Conservation (phyloP, 2,797 vertebrate species). For the Orestias chungarensis region DNA sequence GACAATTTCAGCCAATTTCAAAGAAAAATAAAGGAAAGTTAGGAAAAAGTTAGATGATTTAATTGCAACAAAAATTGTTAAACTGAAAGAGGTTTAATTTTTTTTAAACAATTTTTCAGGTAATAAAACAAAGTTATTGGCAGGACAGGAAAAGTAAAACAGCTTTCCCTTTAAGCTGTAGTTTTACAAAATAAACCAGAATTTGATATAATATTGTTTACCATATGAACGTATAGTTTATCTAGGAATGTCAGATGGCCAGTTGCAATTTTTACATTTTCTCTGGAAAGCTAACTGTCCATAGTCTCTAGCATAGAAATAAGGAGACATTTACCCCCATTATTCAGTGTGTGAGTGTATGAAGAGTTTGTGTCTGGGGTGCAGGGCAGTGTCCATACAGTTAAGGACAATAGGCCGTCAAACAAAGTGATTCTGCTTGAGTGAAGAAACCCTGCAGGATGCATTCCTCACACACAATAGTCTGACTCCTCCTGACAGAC, state of each 20-base stretch:
- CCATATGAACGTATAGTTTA: not conserved
- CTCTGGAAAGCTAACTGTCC: not conserved
- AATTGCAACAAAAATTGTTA: not conserved
- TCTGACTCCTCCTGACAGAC: not conserved
- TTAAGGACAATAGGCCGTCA: conserved; percentile 72
- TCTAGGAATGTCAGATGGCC: not conserved
- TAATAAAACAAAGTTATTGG: too few species aligned
- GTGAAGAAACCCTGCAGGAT: conserved; percentile 25
- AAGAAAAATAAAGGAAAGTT: not conserved
- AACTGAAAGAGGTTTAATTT: not conserved
- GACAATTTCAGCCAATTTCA: not conserved
- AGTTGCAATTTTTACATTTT: not conserved
- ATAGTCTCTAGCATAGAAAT: not conserved
- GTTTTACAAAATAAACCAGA: not conserved
- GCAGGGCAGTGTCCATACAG: conserved; percentile 37
- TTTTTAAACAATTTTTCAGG: too few species aligned
- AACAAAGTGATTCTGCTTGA: conserved; percentile 65
- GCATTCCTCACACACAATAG: conserved; percentile 43
- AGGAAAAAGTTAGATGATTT: not conserved
- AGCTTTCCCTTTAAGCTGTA: not conserved
- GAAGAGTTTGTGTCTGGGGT: conserved; percentile 41
- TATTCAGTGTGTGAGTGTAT: conserved; percentile 57
- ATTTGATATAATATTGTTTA: not conserved
- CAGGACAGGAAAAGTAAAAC: not conserved
- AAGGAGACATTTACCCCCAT: conserved; percentile 15